Conservation (phyloP, 2,888 invertebrate genomes). For the Netelia fuscicornis region DNA sequence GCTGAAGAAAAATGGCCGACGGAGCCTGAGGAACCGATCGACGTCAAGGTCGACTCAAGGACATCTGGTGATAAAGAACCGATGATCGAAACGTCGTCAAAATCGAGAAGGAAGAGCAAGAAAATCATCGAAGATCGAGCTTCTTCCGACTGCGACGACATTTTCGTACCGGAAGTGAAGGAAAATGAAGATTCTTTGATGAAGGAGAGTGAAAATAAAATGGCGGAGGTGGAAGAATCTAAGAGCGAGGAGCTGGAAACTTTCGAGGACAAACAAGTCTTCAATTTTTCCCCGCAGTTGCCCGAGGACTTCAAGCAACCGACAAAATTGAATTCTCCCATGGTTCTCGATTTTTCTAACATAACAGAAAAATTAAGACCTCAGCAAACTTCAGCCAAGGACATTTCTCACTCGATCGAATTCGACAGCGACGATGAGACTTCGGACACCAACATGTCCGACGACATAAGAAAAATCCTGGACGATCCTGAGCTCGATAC, state of each 20-base stretch:
- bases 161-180: neutral
- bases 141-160: neutral
- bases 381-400: slow-evolving; percentile 63
- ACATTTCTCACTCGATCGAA: slow-evolving; percentile 64
- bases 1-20: slow-evolving; percentile 26
- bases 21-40: neutral
- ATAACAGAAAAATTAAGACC: slow-evolving; percentile 70
- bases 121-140: neutral
- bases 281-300: slow-evolving; percentile 20
- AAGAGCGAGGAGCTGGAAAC: slow-evolving; percentile 20
- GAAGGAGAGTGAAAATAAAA: neutral
- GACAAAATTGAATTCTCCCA: slow-evolving; percentile 22
- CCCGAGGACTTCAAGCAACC: slow-evolving; percentile 18
- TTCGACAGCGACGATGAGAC: slow-evolving; percentile 78
- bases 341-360: slow-evolving; percentile 67
- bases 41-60: neutral
- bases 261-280: slow-evolving; percentile 7
- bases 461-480: slow-evolving; percentile 75
- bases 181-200: neutral
- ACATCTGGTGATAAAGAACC: neutral
- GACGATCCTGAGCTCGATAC: slow-evolving; percentile 74
- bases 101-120: slow-evolving; percentile 47
- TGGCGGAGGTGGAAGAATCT: slow-evolving; percentile 1
- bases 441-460: slow-evolving; percentile 73
- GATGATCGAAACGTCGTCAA: slow-evolving; percentile 26